Evolutionary conservation across 2,888 invertebrate species (phyloP), one percentile per base, ranked within the genome.

Genomic region (Agriopis marginaria): DNA sequence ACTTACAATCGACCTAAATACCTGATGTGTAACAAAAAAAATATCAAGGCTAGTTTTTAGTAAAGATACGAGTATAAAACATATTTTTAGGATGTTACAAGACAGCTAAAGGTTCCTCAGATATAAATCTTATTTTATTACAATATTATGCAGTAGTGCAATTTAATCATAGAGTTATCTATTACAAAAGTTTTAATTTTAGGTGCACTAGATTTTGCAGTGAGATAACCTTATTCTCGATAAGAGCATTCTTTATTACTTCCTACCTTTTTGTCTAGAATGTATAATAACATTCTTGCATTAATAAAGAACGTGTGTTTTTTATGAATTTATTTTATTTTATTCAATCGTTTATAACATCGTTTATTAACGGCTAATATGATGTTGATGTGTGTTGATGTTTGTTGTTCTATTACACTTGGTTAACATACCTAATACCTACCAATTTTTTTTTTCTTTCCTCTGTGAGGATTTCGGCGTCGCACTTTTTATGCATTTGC

Each of bases 81-180:
- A 58, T 58, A 47, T 58, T 32, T 58, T 45, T 54, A 23, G 45
- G 58, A 45, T 58, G 32, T 12, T 23, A 47, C 58, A 58, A 63
- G 63, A 64, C 56, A 50, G 40, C 23, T 56, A 9, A 56, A 56
- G 63, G 55, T 23, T 9, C 11, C 6, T 53, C 12, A 23, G 14
- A 39, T n/a, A 54, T 49, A 23, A 62, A 44, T 61, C 50, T 44
- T 17, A n/a, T n/a, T 44, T 59, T 60, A 60, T 60, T 60, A 32
- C 17, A 62, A 51, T 44, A 51, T 51, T 62, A 51, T 62, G 61
- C 23, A 51, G 40, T 62, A 44, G 8, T 51, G 23, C 17, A 17
- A 9, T 6, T 51, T 11, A 62, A 62, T 62, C 51, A 51, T 12
- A 42, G 10, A 32, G 8, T 58, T 58, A 47, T 58, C 58, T 58